Evolutionary conservation across 2,888 invertebrate genomes (phyloP).

Genomic region (Sarcophaga caerulescens): DNA sequence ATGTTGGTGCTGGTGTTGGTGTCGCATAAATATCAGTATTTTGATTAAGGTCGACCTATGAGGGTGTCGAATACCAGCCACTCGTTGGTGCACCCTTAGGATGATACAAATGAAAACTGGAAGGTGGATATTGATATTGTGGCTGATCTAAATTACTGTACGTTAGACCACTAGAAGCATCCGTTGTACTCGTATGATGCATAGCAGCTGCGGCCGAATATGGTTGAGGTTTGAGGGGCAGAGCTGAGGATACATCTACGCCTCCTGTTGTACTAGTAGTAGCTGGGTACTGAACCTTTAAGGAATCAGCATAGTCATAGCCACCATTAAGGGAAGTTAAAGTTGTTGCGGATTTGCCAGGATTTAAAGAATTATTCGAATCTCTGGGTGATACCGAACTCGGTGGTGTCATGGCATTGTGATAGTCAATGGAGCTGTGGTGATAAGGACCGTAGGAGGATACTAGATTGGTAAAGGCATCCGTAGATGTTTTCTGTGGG

Average conservation of each 20-base stretch:
- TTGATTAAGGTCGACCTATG: conserved; percentile 82
- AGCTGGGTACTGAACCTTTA: conserved; percentile 81
- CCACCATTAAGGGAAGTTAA: conserved; percentile 78
- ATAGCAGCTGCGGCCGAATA: conserved; percentile 87
- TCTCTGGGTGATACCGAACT: conserved; percentile 98
- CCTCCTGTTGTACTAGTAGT: conserved; percentile 80
- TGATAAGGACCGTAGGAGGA: conserved; percentile 83
- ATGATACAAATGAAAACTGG: conserved; percentile 94
- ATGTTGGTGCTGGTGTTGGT: conserved; percentile 50
- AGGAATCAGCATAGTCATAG: conserved; percentile 85
- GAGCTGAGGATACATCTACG: conserved; percentile 83
- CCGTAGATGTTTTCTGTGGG: conserved; percentile 82
- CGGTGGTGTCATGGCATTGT: conserved; percentile 97
- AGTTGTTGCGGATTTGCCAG: conserved; percentile 73
- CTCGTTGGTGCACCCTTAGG: conserved; percentile 85
- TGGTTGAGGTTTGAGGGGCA: conserved; percentile 95
- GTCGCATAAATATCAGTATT: conserved; percentile 55
- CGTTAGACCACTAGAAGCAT: conserved; percentile 86
- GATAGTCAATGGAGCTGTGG: conserved; percentile 89
- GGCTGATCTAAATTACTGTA: conserved; percentile 87
- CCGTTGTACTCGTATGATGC: conserved; percentile 82
- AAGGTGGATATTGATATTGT: conserved; percentile 91
- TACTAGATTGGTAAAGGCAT: conserved; percentile 84
- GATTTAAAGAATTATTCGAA: conserved; percentile 84
- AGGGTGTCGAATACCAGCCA: conserved; percentile 90